These are phyloP conservation scores for Drosophila gaucha DNA, from an alignment of 2,888 invertebrate species.

Conservation along the genomic window DNA sequence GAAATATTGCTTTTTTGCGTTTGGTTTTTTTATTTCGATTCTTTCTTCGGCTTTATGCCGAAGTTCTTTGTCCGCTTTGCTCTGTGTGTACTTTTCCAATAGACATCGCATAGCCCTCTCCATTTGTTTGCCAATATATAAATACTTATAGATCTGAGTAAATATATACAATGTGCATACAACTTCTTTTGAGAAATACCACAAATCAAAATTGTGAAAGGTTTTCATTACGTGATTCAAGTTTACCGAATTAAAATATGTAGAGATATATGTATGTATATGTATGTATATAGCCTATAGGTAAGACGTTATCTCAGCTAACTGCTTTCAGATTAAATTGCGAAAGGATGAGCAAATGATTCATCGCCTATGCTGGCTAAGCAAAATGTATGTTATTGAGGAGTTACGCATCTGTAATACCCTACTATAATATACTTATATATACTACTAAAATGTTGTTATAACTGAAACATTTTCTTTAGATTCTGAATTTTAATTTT, in stretches of 20 bases:
- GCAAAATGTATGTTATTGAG: too few relatives aligned
- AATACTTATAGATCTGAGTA: not conserved
- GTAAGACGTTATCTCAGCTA: constrained; percentile 12
- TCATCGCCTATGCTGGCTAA: constrained; percentile 3
- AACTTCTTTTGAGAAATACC: not conserved
- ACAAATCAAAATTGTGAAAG: constrained; percentile 15
- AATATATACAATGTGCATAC: not conserved
- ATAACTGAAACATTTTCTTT: too few relatives aligned
- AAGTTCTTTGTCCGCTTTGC: constrained; percentile 32
- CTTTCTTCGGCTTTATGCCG: constrained; percentile 14
- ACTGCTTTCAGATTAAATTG: constrained; percentile 11
- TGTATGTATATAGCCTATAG: not conserved
- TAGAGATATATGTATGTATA: not conserved
- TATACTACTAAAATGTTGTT: too few relatives aligned
- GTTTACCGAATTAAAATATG: constrained; percentile 1
- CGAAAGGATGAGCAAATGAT: constrained; percentile 10
- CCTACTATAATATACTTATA: too few relatives aligned
- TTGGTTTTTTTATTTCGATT: not conserved
- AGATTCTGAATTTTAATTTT: too few relatives aligned
- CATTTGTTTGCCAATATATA: not conserved
- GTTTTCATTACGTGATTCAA: not conserved
- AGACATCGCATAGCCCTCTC: constrained; percentile 12
- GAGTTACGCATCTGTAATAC: too few relatives aligned
- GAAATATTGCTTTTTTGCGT: constrained; percentile 31
- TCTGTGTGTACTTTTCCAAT: constrained; percentile 36